Base-by-base conservation (phyloP, 2,113 vertebrate genomes). In the Carettochelys insculpta region DNA sequence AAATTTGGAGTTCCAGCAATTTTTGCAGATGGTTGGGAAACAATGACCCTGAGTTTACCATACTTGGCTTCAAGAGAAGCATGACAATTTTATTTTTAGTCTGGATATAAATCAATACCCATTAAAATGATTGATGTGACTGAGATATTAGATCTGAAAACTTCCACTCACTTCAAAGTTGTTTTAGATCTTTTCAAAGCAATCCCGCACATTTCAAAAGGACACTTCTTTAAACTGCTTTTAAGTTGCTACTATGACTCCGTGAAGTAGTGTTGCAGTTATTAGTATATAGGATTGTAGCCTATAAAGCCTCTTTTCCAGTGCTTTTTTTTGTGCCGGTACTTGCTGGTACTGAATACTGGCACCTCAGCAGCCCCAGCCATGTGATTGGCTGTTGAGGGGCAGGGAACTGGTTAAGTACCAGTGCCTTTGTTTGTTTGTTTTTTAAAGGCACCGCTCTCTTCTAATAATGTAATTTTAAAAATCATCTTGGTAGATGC, bases 41-140 rank as follows among this genome's bases (percentile, higher is more conserved):
- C 12, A 20, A n/a, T 47, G 61, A 20, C 68, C 6, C 6, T 83
- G 89, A 89, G 92, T 48, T 89, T 19, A 82, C 25, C 54, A 77
- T 94, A 87, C 27, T 85, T 11, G 43, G 47, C 90, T 95, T 89
- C 85, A 86, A 84, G 27, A 82, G 78, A 38, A 50, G 9, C 34
- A 80, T 25, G 24, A 80, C 17, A 68, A 68, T 38, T 68, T 38
- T 56, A 54, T 54, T 24, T 68, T 68, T 68, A 68, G n/a, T 54
- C 5, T 79, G 79, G 87, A 47, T 85, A 88, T 71, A 90, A 82
- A 95, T 95, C 87, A 92, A 90, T 93, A 90, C 1, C 61, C 54
- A 52, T 87, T 93, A 75, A 1, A 89, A 1, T 1, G 68, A 76
- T 90, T 6, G 0, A 82, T 92, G 82, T 93, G 50, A 51, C 24